Evolutionary conservation across 2,113 vertebrate species (phyloP), one percentile per base, ranked within the genome.

Genomic region (Ramphastos sulfuratus): DNA sequence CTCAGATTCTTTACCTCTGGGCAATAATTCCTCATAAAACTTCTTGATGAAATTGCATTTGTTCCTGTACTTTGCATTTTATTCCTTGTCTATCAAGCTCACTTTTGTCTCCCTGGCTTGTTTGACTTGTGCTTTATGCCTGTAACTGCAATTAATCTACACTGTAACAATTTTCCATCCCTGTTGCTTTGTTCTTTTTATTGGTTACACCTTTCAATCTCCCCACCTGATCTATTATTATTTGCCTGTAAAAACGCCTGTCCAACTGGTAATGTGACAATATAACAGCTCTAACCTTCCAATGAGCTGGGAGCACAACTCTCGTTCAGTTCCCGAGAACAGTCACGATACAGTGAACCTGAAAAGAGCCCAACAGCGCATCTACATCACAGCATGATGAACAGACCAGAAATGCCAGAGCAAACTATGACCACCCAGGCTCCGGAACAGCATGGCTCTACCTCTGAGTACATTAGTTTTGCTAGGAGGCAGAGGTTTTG

Each of bases 1-100:
- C 79, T 96, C 65, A 52, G 54, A 95, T 87, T 87, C 79, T 92
- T 91, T 90, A 71, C 64, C 77, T 93, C 65, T 46, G 37, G 84
- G 93, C 70, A 86, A 39, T 95, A 93, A 94, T 86, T 96, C 71
- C 87, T 94, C 81, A 70, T 96, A 95, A 94, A 91, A 83, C 82
- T 67, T 84, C 80, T 79, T 82, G 66, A 84, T 93, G 77, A 96
- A 94, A 93, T 87, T 63, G 63, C 85, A 93, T 78, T 88, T 93
- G 25, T 90, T 86, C 80, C 80, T 71, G 12, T 77, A 76, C 70
- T 94, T 96, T 87, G 82, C 69, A 75, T 95, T 92, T 93, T 80
- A 86, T 91, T 88, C 83, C 70, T 82, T 94, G 37, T 90, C 92
- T 80, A 24, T 90, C 85, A 95, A 75, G 27, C 5, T 44, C 48